Percentiles rank a stretch among this genome's conserved stretches.
These are phyloP conservation scores for Noctua comes DNA, from an alignment of 2,888 invertebrate species.

Conservation along the genomic window DNA sequence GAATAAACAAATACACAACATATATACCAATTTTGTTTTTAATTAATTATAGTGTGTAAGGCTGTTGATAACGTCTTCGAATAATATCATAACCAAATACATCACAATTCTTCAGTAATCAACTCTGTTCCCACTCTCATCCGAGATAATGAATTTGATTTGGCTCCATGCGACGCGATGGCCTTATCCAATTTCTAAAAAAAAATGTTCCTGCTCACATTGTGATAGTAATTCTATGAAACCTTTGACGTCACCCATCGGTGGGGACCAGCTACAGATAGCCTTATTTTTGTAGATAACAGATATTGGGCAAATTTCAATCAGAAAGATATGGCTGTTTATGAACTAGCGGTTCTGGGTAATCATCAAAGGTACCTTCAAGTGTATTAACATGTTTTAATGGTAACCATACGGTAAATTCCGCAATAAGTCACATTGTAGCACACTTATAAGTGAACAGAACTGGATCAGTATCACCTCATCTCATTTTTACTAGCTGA, in stretches of 20 bases:
- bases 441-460: background rate
- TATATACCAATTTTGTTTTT: background rate
- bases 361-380: slow-evolving; percentile 13
- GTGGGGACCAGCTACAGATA: slow-evolving; percentile 28
- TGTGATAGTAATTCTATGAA: slow-evolving; percentile 20
- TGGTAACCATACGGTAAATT: background rate
- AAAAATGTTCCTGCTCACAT: slow-evolving; percentile 4
- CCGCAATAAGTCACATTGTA: background rate
- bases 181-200: background rate
- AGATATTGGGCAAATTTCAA: slow-evolving; percentile 38
- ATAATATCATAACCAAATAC: background rate
- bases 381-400: slow-evolving; percentile 9
- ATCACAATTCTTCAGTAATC: background rate
- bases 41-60: background rate
- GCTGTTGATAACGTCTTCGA: background rate
- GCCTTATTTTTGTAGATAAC: slow-evolving; percentile 39
- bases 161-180: background rate
- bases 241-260: slow-evolving; percentile 29
- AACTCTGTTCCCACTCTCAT: background rate
- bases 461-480: background rate
- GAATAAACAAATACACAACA: background rate
- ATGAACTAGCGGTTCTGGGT: slow-evolving; percentile 24
- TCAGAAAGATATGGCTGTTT: slow-evolving; percentile 37
- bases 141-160: background rate
- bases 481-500: too few relatives aligned